Evolutionary conservation across 2,888 invertebrate genomes (phyloP), one percentile per base, ranked within the genome.

Genomic region (Lycocerus yunnanus): DNA sequence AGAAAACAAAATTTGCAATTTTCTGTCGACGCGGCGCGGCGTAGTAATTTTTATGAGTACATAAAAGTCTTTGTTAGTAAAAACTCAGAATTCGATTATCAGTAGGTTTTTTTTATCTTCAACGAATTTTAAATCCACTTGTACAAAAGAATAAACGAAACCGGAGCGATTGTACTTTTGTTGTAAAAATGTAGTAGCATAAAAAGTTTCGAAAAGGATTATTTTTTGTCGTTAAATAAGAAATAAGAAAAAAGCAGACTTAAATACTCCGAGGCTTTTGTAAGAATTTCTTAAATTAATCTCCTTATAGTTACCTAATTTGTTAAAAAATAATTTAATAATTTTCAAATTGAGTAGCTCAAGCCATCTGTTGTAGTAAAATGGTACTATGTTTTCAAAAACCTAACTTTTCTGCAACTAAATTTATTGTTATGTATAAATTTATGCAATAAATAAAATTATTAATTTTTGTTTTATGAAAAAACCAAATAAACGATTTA

Each of bases 151-250:
- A 16, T 61, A 18, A 61, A 18, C 15, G 10, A 16, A 61, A 61
- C 61, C 6, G 15, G n/a, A 13, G 61, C 59, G 11, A 18, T 58
- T 66, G n/a, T 20, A 58, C 27, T 72, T 68, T 43, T 20, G 11
- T 13, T 59, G 59, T 66, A 72, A 43, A 69, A 68, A 69, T 27
- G 43, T 43, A n/a, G 43, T 43, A n/a, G 6, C 43, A 43, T 43
- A 43, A n/a, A 43, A 43, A 43, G 43, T 43, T n/a, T 43, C n/a
- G n/a, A n/a, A 43, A 43, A 6, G 43, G 43, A 43, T 43, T 43
- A 43, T n/a, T 43, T 21, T 43, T 43, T n/a, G 43, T 43, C 43
- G n/a, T n/a, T 43, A n/a, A 43, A 43, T 43, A 43, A 13, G 13
- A 27, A 27, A 27, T 27, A 27, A 27, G 27, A 27, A 27, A 24